Evolutionary conservation across 2,113 vertebrate species (phyloP).

Genomic region (Amphilophus citrinellus): DNA sequence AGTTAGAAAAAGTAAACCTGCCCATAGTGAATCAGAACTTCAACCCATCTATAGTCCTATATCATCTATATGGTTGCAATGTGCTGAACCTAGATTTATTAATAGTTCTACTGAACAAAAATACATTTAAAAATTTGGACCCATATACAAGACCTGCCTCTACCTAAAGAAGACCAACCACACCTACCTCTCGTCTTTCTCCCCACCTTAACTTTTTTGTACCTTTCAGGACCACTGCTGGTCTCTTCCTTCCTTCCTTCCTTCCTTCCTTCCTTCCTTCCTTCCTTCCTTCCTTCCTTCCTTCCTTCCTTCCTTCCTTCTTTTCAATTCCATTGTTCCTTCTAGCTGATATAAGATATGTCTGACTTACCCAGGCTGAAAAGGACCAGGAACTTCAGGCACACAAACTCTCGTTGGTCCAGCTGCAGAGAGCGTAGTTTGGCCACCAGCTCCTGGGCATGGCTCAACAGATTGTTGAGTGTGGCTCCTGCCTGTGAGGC

Average conservation of each 20-base stretch:
- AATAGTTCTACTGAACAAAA: background rate
- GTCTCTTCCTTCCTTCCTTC: too few relatives aligned
- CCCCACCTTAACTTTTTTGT: background rate
- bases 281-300: background rate
- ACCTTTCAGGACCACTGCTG: background rate
- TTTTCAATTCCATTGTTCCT: background rate
- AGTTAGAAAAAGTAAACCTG: background rate
- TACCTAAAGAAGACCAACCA: background rate
- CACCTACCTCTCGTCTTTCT: background rate
- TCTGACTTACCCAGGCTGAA: constrained; percentile 94
- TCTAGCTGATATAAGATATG: background rate
- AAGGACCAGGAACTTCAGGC: constrained; percentile 98
- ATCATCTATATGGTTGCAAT: background rate
- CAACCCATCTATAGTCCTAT: background rate
- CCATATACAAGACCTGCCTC: constrained; percentile 1
- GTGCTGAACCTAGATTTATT: background rate
- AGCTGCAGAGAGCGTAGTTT: constrained; percentile 95
- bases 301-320: too few relatives aligned
- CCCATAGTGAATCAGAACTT: background rate
- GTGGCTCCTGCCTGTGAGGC: constrained; percentile 94
- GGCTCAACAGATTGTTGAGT: constrained; percentile 94
- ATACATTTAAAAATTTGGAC: background rate
- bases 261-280: background rate
- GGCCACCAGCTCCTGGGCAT: constrained; percentile 94
- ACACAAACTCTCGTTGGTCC: constrained; percentile 97